Evolutionary conservation across 1,140 invertebrate genomes (phyloP), one percentile per base, ranked within the genome.

Genomic region (Drosophila mayri): DNA sequence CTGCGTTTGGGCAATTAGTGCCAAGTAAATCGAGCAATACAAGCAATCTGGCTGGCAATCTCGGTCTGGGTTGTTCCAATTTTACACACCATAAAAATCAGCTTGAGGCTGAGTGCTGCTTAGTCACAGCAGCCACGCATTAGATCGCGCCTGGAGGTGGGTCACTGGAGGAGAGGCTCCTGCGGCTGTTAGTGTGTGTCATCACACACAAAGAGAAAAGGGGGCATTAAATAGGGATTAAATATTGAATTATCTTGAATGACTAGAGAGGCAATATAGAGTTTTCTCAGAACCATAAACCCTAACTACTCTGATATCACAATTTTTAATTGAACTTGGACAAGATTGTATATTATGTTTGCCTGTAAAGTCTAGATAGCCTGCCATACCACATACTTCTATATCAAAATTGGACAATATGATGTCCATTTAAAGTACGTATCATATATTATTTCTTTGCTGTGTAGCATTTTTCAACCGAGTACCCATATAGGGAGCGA

Each of bases 51-150:
- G 28, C 63, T 50, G 47, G 28, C 25, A 28, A 41, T 14, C 30
- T 73, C 44, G 37, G 49, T 52, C 37, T 18, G 61, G 61, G 30
- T 16, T 67, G 38, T 59, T 79, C 20, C 49, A 84, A 83, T 79
- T 83, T 61, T 43, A 60, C 74, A 77, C 47, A 38, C 43, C 73
- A 76, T 76, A 68, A 61, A 77, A 61, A 60, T 38, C 30, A 32
- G 28, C 30, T 5, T 18, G 52, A 20, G 38, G 43, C 52, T 71
- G 37, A n/a, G 49, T 30, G 37, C 46, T 47, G 30, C 38, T 57
- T 64, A 47, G 30, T 75, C 70, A 74, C 20, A 54, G 14, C 20
- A 54, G 14, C 12, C 74, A 61, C 18, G 30, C 73, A 76, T 76
- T 59, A 55, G 67, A 60, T 55, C 37, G 43, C 43, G 32, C 30